Evolutionary conservation across 2,888 invertebrate genomes (phyloP).

Genomic region (Sinelater perroti): DNA sequence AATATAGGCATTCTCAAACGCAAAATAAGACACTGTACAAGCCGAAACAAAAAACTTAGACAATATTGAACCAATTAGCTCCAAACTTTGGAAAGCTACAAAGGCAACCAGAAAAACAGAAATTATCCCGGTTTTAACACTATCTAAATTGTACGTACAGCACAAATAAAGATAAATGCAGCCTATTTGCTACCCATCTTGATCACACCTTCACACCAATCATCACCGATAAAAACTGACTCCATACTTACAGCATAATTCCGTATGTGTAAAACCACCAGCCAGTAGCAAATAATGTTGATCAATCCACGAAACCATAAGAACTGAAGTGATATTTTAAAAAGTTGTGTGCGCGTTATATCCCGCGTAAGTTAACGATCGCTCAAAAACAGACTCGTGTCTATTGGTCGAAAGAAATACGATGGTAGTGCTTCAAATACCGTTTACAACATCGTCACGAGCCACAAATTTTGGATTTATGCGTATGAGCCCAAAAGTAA

Average conservation of each 20-base stretch:
- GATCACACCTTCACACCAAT: background rate
- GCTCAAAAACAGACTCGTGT: no score
- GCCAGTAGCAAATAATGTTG: background rate
- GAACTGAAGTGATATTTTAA: conserved; percentile 1
- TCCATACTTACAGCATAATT: background rate
- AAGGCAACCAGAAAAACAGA: conserved; percentile 1
- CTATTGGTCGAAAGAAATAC: no score
- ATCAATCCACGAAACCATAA: background rate
- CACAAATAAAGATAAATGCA: conserved; percentile 4
- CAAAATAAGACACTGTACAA: background rate
- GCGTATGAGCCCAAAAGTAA: no score
- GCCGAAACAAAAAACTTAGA: conserved; percentile 3
- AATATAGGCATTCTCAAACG: background rate
- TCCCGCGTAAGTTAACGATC: no score
- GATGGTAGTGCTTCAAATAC: no score
- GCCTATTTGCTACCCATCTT: conserved; percentile 2
- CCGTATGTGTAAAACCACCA: background rate
- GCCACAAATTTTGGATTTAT: no score
- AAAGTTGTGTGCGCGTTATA: no score
- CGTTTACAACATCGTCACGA: no score
- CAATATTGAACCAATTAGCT: background rate
- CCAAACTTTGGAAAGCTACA: background rate
- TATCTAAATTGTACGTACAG: background rate
- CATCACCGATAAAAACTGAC: background rate
- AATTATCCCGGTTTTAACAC: background rate